A percentile compares a stretch with the other conserved stretches of the same genome.
phyloP scores from a whole-genome alignment of 2,888 invertebrate species.

The Oithona nana region DNA sequence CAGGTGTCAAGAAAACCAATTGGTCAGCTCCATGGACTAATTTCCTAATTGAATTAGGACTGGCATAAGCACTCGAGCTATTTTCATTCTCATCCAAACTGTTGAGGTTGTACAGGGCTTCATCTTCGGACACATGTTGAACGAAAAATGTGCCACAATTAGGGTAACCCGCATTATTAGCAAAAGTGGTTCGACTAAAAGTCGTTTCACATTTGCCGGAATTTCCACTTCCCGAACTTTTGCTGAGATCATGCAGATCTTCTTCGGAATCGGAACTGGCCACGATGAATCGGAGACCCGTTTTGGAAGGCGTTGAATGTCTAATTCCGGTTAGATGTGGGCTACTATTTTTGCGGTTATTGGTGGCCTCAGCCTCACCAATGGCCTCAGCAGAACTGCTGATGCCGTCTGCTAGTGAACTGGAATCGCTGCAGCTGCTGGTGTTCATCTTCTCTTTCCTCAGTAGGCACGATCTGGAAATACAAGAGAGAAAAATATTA shows the following conservation, averaged over 20 bases:
- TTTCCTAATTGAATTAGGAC: not conserved
- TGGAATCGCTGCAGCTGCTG: not conserved
- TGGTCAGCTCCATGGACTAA: not conserved
- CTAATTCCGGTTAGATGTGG: not conserved
- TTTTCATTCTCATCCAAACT: not conserved
- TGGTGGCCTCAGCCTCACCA: not conserved
- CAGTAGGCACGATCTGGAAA: too few species aligned
- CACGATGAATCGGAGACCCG: not conserved
- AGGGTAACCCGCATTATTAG: not conserved
- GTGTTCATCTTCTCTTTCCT: not conserved
- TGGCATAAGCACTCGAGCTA: not conserved
- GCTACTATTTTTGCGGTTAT: not conserved
- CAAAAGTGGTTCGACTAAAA: not conserved
- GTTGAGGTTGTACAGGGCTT: not conserved
- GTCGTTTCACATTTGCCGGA: not conserved
- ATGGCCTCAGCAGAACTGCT: not conserved
- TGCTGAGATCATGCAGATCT: not conserved
- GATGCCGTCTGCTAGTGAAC: not conserved
- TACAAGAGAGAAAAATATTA: too few species aligned
- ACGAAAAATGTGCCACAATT: conserved; percentile 9
- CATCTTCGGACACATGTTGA: conserved; percentile 6
- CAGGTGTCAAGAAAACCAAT: not conserved
- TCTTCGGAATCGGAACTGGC: not conserved
- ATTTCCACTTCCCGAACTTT: not conserved
- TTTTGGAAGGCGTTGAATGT: not conserved